Evolutionary conservation across 2,797 vertebrate species (phyloP).

Genomic region (Malurus splendens): DNA sequence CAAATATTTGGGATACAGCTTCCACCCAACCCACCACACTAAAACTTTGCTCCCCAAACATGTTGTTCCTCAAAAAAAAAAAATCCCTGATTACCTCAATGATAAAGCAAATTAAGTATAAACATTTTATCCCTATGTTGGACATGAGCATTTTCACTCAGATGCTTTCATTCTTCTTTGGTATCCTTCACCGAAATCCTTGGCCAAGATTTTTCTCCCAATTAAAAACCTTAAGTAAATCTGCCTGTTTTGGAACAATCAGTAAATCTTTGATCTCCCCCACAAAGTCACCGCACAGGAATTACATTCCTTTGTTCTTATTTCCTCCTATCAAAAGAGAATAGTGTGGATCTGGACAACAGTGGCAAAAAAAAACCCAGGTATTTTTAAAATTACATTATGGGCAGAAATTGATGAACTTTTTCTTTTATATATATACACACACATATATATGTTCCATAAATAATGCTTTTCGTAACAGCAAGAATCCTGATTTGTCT

Average conservation of each 20-base stretch:
- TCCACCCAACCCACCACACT: neutral
- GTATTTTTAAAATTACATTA: accelerated
- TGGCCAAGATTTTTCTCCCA: neutral
- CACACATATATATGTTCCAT: accelerated
- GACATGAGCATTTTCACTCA: neutral
- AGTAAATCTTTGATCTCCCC: neutral
- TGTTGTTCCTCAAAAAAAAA: neutral
- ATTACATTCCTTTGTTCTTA: neutral
- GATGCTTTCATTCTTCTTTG: neutral
- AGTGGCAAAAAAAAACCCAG: neutral
- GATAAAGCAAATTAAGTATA: neutral
- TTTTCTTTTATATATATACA: neutral
- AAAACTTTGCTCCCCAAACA: neutral
- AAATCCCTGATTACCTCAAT: accelerated
- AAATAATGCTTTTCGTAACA: neutral
- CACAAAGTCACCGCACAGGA: neutral
- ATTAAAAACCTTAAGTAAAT: neutral
- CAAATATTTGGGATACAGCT: neutral
- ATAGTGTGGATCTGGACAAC: neutral
- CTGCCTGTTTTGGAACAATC: neutral
- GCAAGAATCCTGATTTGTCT: neutral
- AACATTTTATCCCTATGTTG: neutral
- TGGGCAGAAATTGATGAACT: neutral
- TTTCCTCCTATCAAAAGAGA: neutral
- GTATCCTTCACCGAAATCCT: neutral